A percentile compares a stretch with the other conserved stretches of the same genome.
phyloP scores from a whole-genome alignment of 2,888 invertebrate genomes.

The Auanema sp. region DNA sequence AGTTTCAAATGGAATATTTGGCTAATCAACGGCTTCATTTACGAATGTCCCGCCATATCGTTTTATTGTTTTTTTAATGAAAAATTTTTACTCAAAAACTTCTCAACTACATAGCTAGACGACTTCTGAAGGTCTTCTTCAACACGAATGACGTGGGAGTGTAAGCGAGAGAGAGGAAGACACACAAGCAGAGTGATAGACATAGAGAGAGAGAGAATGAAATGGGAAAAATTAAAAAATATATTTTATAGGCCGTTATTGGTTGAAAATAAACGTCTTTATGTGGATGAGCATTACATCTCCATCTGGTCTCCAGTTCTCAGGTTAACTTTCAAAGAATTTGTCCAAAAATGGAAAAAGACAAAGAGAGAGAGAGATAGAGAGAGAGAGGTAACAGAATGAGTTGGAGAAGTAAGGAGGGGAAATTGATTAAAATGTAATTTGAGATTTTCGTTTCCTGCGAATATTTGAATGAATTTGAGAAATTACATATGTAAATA shows the following conservation, averaged over 20 bases:
- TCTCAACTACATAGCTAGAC: no score
- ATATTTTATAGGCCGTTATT: slow-evolving; percentile 48
- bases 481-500: no score
- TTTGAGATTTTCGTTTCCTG: no score
- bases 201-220: no score
- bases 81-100: slow-evolving; percentile 9
- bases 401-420: slow-evolving; percentile 3
- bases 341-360: neutral
- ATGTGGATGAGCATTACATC: slow-evolving; percentile 63
- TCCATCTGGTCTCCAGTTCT: slow-evolving; percentile 57
- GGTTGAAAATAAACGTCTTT: slow-evolving; percentile 59
- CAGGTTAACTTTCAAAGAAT: slow-evolving; percentile 27
- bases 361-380: no score
- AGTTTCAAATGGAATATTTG: neutral
- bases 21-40: neutral
- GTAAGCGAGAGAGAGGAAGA: no score
- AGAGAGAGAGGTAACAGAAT: neutral
- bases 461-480: no score
- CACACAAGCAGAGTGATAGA: no score
- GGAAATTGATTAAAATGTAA: no score
- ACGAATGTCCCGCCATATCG: neutral
- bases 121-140: no score
- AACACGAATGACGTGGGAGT: no score
- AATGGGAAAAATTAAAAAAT: no score
- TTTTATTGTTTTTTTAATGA: slow-evolving; percentile 1